phyloP scores from a whole-genome alignment of 2,113 vertebrate species.

The Alectura lathami region DNA sequence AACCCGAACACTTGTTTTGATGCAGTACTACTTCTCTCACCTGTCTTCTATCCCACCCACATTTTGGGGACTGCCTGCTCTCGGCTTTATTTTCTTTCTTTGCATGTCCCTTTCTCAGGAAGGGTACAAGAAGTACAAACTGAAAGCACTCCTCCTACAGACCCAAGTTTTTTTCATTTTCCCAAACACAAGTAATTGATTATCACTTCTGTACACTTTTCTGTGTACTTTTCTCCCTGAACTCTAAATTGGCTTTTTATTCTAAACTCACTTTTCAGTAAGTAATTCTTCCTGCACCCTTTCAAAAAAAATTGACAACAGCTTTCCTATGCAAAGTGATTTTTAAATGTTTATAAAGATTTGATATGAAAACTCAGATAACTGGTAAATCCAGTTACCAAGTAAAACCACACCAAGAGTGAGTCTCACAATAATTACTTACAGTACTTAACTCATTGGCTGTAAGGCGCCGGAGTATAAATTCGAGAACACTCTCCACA shows the following conservation, averaged over 20 bases:
- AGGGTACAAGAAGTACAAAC: background rate
- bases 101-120: background rate
- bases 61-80: background rate
- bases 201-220: background rate
- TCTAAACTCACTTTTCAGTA: background rate
- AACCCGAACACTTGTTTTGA: background rate
- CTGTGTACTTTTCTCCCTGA: background rate
- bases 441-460: slow-evolving; percentile 83
- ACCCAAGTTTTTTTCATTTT: background rate
- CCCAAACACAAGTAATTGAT: background rate
- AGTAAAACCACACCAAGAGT: background rate
- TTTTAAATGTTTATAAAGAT: background rate
- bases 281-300: background rate
- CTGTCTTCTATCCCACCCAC: accelerated
- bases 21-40: background rate
- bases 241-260: background rate
- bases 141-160: background rate
- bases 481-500: slow-evolving; percentile 82
- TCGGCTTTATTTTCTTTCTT: background rate
- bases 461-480: slow-evolving; percentile 82
- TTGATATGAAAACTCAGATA: background rate
- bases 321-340: background rate
- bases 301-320: background rate
- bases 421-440: slow-evolving; percentile 33
- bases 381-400: background rate